A percentile compares a stretch with the other conserved stretches of the same genome.
These are phyloP conservation scores for Chirona hameri DNA, from an alignment of 2,888 invertebrate genomes.

Conservation along the genomic window DNA sequence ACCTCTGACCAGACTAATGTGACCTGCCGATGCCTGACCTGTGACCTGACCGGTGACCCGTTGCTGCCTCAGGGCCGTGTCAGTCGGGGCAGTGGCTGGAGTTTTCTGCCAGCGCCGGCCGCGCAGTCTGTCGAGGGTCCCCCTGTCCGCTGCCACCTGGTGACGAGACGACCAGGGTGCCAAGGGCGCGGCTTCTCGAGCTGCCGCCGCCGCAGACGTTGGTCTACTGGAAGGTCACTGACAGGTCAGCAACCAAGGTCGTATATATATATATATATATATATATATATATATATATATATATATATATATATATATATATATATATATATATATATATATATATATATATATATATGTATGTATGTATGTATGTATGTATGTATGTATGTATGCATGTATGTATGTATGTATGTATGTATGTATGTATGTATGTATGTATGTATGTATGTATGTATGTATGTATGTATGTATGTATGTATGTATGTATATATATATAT, in stretches of 20 bases:
- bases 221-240: conserved; percentile 2
- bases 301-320: neutral
- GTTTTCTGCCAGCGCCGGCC: neutral
- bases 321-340: neutral
- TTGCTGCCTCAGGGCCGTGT: neutral
- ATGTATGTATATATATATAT: too few relatives aligned
- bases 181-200: neutral
- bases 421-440: too few relatives aligned
- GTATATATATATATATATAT: neutral
- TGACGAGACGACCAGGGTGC: neutral
- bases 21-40: too few relatives aligned
- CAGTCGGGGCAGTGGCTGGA: neutral
- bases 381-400: neutral
- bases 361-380: neutral
- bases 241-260: neutral
- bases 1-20: too few relatives aligned
- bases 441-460: too few relatives aligned
- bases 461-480: too few relatives aligned
- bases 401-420: neutral
- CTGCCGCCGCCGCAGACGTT: neutral
- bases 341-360: neutral
- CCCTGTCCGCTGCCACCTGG: neutral
- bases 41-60: neutral
- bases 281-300: neutral
- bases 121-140: neutral